Evolutionary conservation across 2,797 vertebrate species (phyloP).

Genomic region (Tapirus indicus): DNA sequence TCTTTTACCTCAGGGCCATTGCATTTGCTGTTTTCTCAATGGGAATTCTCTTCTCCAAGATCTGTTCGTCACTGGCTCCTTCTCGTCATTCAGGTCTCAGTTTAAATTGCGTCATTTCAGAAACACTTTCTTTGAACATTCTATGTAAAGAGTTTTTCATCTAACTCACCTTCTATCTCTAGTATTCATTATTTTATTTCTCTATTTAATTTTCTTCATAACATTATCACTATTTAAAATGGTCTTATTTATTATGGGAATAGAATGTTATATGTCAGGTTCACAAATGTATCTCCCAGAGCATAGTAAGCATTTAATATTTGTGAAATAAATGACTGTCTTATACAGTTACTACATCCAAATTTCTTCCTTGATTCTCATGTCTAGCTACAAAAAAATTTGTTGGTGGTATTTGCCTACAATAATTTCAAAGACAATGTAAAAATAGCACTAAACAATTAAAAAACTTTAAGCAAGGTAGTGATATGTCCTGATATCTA

Average conservation of each 20-base stretch:
- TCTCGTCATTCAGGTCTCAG: neutral
- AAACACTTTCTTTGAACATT: conserved; percentile 30
- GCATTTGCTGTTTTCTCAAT: neutral
- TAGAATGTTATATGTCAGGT: neutral
- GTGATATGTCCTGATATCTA: neutral
- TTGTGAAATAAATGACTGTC: conserved; percentile 27
- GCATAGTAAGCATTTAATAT: neutral
- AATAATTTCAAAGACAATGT: conserved; percentile 30
- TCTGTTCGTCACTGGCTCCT: neutral
- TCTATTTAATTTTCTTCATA: conserved; percentile 31
- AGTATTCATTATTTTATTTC: neutral
- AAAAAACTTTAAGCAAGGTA: conserved; percentile 25
- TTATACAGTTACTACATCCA: neutral
- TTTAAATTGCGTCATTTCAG: neutral
- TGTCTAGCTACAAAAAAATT: neutral
- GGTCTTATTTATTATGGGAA: neutral
- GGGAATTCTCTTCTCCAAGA: conserved; percentile 10
- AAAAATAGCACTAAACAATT: conserved; percentile 39
- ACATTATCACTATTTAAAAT: neutral
- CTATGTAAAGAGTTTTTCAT: neutral
- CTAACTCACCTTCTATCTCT: neutral
- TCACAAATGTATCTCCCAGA: neutral
- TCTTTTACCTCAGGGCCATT: neutral
- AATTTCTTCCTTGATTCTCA: conserved; percentile 35
- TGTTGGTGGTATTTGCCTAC: neutral